phyloP scores from a whole-genome alignment of 2,113 vertebrate genomes.

The Notarius quadriscutis region DNA sequence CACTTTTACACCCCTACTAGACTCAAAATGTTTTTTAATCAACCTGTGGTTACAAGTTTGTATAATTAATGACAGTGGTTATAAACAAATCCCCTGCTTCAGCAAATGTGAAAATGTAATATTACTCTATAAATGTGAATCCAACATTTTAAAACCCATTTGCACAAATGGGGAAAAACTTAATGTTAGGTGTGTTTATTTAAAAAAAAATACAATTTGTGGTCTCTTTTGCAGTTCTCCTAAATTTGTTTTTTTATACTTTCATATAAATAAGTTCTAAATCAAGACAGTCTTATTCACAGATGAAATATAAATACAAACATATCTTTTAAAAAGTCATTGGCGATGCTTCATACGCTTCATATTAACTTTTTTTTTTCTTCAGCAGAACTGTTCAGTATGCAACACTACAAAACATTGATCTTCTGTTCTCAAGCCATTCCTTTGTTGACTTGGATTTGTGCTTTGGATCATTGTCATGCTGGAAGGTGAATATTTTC shows the following conservation, averaged over 20 bases:
- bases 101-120: conserved; percentile 5
- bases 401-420: neutral
- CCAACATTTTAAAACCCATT: neutral
- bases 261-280: neutral
- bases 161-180: neutral
- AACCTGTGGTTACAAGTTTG: neutral
- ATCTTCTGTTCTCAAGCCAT: no score
- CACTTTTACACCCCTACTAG: neutral
- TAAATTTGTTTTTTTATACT: neutral
- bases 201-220: neutral
- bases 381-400: neutral
- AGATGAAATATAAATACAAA: neutral
- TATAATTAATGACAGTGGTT: conserved; percentile 6
- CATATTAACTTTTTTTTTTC: neutral
- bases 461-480: no score
- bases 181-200: no score
- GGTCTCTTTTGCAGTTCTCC: neutral
- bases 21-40: conserved; percentile 17
- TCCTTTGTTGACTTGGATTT: no score
- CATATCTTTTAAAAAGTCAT: neutral
- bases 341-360: neutral
- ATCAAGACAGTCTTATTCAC: neutral
- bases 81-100: neutral
- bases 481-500: no score
- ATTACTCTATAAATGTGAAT: neutral